phyloP scores from a whole-genome alignment of 2,113 vertebrate genomes.

The Antigone vipio region DNA sequence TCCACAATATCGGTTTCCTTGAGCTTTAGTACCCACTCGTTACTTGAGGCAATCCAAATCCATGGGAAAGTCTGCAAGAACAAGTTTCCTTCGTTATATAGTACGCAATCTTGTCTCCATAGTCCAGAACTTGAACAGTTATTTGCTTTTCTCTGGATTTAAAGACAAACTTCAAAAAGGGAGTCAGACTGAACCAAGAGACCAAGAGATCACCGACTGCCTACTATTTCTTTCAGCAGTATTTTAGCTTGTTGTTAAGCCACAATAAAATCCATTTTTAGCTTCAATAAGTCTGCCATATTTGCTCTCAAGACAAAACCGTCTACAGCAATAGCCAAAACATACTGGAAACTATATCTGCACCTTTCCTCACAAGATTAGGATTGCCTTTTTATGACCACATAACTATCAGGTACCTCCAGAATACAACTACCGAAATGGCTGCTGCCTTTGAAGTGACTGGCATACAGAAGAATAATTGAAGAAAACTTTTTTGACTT shows the following conservation, averaged over 20 bases:
- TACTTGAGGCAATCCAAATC: conserved; percentile 68
- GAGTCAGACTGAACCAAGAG: neutral
- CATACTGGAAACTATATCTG: neutral
- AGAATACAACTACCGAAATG: conserved; percentile 47
- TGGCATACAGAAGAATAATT: conserved; percentile 18
- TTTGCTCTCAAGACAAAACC: neutral
- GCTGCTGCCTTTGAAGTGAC: conserved; percentile 72
- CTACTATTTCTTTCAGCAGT: neutral
- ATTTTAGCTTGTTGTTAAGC: neutral
- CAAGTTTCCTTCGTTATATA: neutral
- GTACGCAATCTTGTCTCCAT: fast-evolving
- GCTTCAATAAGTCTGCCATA: neutral
- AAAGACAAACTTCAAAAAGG: neutral
- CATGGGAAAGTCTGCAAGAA: conserved; percentile 31
- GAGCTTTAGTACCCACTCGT: conserved; percentile 30
- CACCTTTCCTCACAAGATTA: conserved; percentile 55
- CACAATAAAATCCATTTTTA: neutral
- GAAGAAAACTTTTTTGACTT: neutral
- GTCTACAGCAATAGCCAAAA: neutral
- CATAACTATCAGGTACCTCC: conserved; percentile 15
- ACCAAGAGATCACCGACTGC: neutral
- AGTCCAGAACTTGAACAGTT: neutral
- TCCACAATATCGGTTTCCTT: conserved; percentile 25
- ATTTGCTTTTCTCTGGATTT: neutral
- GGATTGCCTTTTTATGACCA: conserved; percentile 66